These are phyloP conservation scores for Cochlearius cochlearius DNA, from an alignment of 2,113 vertebrate genomes.

Conservation along the genomic window DNA sequence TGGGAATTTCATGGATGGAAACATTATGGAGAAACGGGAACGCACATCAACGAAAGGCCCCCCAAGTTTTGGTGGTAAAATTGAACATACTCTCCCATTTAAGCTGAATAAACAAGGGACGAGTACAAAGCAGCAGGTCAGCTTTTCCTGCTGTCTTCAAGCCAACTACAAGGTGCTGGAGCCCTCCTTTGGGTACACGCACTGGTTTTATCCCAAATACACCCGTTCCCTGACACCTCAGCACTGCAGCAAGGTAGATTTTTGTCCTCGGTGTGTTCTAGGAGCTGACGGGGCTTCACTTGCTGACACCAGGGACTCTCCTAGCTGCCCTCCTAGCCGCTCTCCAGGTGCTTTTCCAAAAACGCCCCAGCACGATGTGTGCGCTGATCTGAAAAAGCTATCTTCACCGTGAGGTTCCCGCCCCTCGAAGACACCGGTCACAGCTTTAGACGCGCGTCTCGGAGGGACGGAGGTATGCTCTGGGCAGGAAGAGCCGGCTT, in stretches of 20 bases:
- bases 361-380: fast-evolving
- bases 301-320: background rate
- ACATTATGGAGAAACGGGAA: background rate
- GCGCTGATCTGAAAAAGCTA: background rate
- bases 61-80: background rate
- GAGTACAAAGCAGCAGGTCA: background rate
- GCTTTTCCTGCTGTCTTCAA: fast-evolving
- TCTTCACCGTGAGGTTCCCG: fast-evolving
- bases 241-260: background rate
- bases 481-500: background rate
- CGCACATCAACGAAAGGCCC: fast-evolving
- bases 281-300: background rate
- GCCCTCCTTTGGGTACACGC: too few relatives aligned
- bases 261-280: background rate
- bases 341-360: background rate
- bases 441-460: fast-evolving
- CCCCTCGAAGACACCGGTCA: fast-evolving
- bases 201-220: background rate
- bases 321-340: background rate
- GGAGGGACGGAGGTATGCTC: background rate
- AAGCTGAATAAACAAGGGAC: background rate
- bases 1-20: background rate
- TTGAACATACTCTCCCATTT: background rate
- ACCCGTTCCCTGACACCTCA: background rate
- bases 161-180: fast-evolving